phyloP scores from a whole-genome alignment of 2,113 vertebrate genomes.

The Sarotherodon lohbergeri region DNA sequence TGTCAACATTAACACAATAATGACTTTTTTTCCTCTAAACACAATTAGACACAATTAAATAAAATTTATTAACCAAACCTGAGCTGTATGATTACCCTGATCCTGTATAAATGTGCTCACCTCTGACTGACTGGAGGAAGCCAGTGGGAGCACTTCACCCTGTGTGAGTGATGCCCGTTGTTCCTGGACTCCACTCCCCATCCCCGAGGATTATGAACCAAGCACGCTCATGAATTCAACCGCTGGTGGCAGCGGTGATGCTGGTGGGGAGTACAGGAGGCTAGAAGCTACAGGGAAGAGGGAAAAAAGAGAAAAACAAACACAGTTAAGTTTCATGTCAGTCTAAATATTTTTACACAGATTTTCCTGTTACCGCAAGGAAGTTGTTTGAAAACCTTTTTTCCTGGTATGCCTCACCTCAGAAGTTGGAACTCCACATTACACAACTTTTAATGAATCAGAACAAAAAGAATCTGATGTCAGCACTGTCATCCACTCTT shows the following conservation, averaged over 20 bases:
- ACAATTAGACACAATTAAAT: neutral
- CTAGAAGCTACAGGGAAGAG: neutral
- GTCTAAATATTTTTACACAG: neutral
- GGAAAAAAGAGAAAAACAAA: neutral
- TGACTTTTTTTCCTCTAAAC: neutral
- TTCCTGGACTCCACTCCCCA: conserved; percentile 90
- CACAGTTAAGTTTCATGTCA: neutral
- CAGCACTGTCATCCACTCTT: neutral
- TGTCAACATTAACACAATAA: neutral
- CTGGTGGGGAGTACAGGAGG: neutral
- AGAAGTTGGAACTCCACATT: neutral
- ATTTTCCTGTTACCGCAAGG: neutral
- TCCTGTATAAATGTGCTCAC: neutral
- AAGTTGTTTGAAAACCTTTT: neutral
- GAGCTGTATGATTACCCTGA: neutral
- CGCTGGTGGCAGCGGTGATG: neutral
- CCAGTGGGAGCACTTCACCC: conserved; percentile 71
- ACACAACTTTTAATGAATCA: neutral
- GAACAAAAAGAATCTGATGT: neutral
- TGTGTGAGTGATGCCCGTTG: conserved; percentile 63
- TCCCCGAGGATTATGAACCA: conserved; percentile 63
- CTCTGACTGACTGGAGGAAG: conserved; percentile 63
- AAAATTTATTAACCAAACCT: neutral
- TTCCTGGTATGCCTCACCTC: neutral
- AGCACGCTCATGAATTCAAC: conserved; percentile 46